Evolutionary conservation across 2,797 vertebrate species (phyloP), one percentile per base, ranked within the genome.

Genomic region (Babyrousa celebensis): DNA sequence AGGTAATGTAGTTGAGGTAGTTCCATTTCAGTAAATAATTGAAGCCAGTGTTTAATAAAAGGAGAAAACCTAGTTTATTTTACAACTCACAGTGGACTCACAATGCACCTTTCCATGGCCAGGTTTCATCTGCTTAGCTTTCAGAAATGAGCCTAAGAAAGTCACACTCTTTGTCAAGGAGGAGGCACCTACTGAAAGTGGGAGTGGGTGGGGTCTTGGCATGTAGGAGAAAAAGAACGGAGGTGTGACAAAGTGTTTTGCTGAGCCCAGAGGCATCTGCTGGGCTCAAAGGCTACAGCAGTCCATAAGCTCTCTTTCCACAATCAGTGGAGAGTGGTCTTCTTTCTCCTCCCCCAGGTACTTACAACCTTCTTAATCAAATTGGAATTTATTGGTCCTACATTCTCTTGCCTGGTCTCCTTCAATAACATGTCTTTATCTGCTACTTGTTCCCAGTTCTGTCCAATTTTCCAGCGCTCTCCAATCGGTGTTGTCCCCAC

Each of bases 351-450:
- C 68, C 71, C 20, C 62, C 82, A 63, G 89, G 78, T 97, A 72
- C 52, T 95, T 98, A 89, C 96, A 95, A 96, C 95, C 95, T 97
- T 96, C 91, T 97, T 98, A 98, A 97, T 98, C 96, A 97, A 97
- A 97, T 94, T 97, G 93, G 91, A 95, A 85, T 97, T 97, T 96
- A 93, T 96, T 97, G 94, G 93, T 95, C 87, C 82, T 95, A 68
- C 67, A 74, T 97, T 94, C 67, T 96, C 85, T 91, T 54, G 70
- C 58, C 21, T 8, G 62, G 80, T 92, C 94, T 97, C 89, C 97
- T 97, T 97, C 96, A 97, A 62, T 92, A 94, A 54, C 87, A 74
- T 82, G 62, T 98, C 96, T 98, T 98, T 98, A 98, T 97, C 96
- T 96, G 77, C 94, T 96, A 94, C 77, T 98, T 97, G 75, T 97